Evolutionary conservation across 2,888 invertebrate genomes (phyloP), one percentile per base, ranked within the genome.

Genomic region (Chaitophorus viminalis): DNA sequence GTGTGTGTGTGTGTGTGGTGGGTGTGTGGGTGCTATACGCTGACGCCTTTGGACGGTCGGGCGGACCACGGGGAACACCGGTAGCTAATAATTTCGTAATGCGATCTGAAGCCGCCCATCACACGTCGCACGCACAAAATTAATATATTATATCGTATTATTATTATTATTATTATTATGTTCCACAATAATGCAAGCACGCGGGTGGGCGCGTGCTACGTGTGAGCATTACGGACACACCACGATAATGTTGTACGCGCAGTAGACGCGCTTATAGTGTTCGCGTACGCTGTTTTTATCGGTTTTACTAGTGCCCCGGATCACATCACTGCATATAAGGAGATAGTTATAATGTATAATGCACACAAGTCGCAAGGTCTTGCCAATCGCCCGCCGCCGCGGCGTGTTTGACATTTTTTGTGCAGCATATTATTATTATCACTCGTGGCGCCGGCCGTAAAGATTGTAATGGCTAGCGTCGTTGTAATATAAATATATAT

Each of bases 341-440:
- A 87, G 79, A 87, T 87, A 87, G 86, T 79, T 74, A 60, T 33
- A 14, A 46, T 68, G 68, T 74, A 60, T 79, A 86, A n/a, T n/a
- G n/a, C n/a, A n/a, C n/a, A n/a, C n/a, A n/a, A 79, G 86, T 60
- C 70, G 36, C 86, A 87, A 87, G 86, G 86, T 74, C 79, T 79
- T 39, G 31, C 74, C 79, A 74, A 74, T 87, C 79, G 72, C 79
- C 21, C 2, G 18, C 68, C 36, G 36, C 29, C 83, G 36, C 74
- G 70, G n/a, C 75, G 72, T 31, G 46, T 65, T 36, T 21, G 85
- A 86, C 70, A 86, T 86, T 86, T 85, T 86, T 72, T 68, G 25
- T 60, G 60, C 4, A n/a, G n/a, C n/a, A n/a, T n/a, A n/a, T n/a
- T n/a, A n/a, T n/a, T n/a, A n/a, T n/a, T n/a, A n/a, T n/a, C 31